Evolutionary conservation across 2,113 vertebrate genomes (phyloP).

Genomic region (Mixornis gularis): DNA sequence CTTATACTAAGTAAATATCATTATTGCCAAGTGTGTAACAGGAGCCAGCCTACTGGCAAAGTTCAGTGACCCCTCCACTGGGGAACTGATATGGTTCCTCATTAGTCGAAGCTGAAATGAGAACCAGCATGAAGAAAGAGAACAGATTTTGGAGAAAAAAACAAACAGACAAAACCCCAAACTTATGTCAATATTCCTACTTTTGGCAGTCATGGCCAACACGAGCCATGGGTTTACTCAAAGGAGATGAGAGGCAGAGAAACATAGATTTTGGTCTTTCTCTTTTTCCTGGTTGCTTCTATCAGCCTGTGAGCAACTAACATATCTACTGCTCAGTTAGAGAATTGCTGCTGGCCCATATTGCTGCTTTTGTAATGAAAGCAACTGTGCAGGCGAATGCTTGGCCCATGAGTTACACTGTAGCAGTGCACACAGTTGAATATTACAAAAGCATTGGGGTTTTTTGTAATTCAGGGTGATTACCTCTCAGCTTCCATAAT

Average conservation of each 20-base stretch:
- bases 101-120: background rate
- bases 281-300: background rate
- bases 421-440: background rate
- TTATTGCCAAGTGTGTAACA: background rate
- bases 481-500: background rate
- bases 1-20: background rate
- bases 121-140: background rate
- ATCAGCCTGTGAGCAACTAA: background rate
- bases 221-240: background rate
- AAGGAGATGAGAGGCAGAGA: background rate
- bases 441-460: background rate
- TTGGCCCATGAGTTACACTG: background rate
- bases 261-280: background rate
- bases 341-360: background rate
- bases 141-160: background rate
- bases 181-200: background rate
- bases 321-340: background rate
- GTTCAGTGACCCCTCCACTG: background rate
- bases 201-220: background rate
- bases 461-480: background rate
- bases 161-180: background rate
- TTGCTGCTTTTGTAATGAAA: background rate
- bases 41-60: background rate
- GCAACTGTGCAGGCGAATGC: background rate
- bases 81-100: background rate